A percentile compares a stretch with the other conserved stretches of the same genome.
These are phyloP conservation scores for Galerucella calmariensis DNA, from an alignment of 2,888 invertebrate species.

Conservation along the genomic window DNA sequence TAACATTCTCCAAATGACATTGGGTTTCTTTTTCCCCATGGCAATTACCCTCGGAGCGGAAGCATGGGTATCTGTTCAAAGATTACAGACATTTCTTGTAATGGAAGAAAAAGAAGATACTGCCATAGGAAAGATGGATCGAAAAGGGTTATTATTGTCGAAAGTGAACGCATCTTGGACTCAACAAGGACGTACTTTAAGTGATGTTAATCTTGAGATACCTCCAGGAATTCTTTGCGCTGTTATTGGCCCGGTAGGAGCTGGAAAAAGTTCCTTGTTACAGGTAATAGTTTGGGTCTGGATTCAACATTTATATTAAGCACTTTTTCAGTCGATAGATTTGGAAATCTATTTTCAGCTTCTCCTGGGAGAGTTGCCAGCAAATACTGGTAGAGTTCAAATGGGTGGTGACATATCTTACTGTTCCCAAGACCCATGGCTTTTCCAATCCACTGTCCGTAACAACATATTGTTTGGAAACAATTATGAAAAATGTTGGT, in stretches of 20 bases:
- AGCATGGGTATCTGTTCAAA: slow-evolving; percentile 67
- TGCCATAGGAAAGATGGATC: slow-evolving; percentile 37
- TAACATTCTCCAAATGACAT: slow-evolving; percentile 66
- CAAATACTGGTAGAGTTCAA: slow-evolving; percentile 65
- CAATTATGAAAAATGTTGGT: slow-evolving; percentile 63
- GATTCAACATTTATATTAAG: no score
- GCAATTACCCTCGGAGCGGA: slow-evolving; percentile 72
- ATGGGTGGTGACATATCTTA: slow-evolving; percentile 71
- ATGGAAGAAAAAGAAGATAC: slow-evolving; percentile 68
- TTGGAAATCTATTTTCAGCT: slow-evolving; percentile 20
- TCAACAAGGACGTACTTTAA: slow-evolving; percentile 50
- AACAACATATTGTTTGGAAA: slow-evolving; percentile 78
- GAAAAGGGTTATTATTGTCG: slow-evolving; percentile 49
- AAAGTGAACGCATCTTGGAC: slow-evolving; percentile 57
- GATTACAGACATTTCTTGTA: slow-evolving; percentile 69
- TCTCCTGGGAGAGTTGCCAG: slow-evolving; percentile 70
- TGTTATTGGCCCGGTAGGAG: slow-evolving; percentile 88
- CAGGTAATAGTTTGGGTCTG: slow-evolving; percentile 53
- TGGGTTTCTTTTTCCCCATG: slow-evolving; percentile 71
- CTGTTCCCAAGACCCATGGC: slow-evolving; percentile 77
- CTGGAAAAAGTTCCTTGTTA: slow-evolving; percentile 77
- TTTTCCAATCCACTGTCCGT: slow-evolving; percentile 70
- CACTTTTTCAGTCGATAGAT: no score
- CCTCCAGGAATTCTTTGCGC: slow-evolving; percentile 72
- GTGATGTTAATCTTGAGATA: slow-evolving; percentile 63